A percentile compares a stretch with the other conserved stretches of the same genome.
Evolutionary conservation across 2,797 vertebrate species (phyloP).

Genomic region (Pseudomugil tenellus): DNA sequence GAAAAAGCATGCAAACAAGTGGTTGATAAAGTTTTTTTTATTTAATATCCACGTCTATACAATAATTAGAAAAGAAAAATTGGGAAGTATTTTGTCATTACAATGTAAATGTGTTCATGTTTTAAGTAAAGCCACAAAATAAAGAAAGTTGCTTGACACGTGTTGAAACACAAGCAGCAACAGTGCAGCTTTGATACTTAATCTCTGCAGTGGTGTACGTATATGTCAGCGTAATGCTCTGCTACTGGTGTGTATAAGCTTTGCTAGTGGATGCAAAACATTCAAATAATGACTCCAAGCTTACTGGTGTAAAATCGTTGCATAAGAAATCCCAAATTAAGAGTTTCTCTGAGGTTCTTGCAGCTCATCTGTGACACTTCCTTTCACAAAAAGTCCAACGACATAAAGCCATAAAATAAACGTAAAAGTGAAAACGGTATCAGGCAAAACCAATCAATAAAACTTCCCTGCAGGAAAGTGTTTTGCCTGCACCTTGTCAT

Average conservation of each 20-base stretch:
- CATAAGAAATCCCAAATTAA: not conserved
- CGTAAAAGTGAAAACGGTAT: conserved; percentile 10
- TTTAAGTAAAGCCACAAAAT: conserved; percentile 46
- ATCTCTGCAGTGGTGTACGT: too few relatives aligned
- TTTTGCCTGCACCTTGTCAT: conserved; percentile 30
- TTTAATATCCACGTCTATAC: conserved; percentile 31
- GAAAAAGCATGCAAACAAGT: not conserved
- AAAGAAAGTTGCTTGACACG: conserved; percentile 46
- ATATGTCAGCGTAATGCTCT: too few relatives aligned
- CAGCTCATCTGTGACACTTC: too few relatives aligned
- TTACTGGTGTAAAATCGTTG: not conserved
- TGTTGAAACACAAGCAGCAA: conserved; percentile 25
- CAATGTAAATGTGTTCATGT: not conserved
- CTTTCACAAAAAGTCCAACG: not conserved
- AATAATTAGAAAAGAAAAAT: conserved; percentile 24
- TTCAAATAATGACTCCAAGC: too few relatives aligned
- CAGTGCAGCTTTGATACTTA: conserved; percentile 27
- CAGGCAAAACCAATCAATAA: conserved; percentile 59
- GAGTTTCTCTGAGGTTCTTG: too few relatives aligned
- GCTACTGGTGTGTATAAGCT: not conserved
- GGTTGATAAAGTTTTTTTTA: conserved; percentile 9
- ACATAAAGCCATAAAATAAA: conserved; percentile 1
- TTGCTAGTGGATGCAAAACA: too few relatives aligned
- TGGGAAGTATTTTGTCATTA: not conserved
- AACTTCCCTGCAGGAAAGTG: conserved; percentile 49